Evolutionary conservation across 2,888 invertebrate genomes (phyloP).

Genomic region (Drosophila pegasa): DNA sequence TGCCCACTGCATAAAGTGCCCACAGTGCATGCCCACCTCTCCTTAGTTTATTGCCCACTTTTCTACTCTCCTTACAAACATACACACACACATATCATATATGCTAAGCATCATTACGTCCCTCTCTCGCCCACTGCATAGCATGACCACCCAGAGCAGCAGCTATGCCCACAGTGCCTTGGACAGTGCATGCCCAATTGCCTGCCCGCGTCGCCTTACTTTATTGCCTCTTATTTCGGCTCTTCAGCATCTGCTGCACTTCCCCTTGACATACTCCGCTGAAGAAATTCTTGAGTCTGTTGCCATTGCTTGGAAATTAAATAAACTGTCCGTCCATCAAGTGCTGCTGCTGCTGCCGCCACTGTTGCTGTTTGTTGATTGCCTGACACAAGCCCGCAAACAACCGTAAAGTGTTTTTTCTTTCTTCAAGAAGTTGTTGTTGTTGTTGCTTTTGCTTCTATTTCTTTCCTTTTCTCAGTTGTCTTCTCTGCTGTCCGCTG

Average conservation of each 20-base stretch:
- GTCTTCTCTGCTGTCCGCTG: constrained; percentile 28
- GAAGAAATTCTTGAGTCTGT: constrained; percentile 32
- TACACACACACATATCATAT: too few species aligned
- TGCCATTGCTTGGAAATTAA: constrained; percentile 58
- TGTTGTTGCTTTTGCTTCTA: constrained; percentile 6
- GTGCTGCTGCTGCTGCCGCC: constrained; percentile 18
- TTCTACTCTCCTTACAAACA: too few species aligned
- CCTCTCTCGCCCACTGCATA: neutral
- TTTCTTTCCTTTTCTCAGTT: constrained; percentile 7
- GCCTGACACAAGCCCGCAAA: constrained; percentile 17
- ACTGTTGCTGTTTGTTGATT: constrained; percentile 18
- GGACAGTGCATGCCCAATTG: constrained; percentile 14
- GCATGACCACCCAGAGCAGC: neutral
- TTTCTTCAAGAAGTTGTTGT: constrained; percentile 8
- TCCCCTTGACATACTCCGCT: constrained; percentile 1
- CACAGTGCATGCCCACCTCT: neutral
- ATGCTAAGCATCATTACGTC: neutral
- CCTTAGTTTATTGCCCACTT: neutral
- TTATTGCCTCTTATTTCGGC: neutral
- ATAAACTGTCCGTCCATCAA: constrained; percentile 68
- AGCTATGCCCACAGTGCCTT: neutral
- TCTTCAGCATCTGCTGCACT: neutral
- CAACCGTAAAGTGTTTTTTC: constrained; percentile 4
- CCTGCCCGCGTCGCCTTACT: neutral
- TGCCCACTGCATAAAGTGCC: too few species aligned